Evolutionary conservation across 92 coral and sea anemone species (phyloP).

Genomic region (Anthopleura xanthogrammica): DNA sequence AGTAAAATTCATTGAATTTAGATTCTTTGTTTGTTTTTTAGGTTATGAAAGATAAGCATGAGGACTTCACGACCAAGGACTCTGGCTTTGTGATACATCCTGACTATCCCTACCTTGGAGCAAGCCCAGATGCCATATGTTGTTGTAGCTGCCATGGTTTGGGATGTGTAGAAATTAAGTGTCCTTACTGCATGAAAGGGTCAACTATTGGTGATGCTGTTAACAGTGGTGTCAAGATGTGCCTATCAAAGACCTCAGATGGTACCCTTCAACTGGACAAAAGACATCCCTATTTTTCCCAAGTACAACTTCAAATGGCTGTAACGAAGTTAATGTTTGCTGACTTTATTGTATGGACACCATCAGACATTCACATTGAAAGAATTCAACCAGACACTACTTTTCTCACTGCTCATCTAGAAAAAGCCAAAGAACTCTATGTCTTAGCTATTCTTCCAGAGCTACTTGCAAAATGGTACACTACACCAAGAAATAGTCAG

Average conservation of each 20-base stretch:
- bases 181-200: constrained; percentile 43
- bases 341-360: constrained; percentile 70
- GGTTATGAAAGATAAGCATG: constrained; percentile 48
- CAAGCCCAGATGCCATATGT: constrained; percentile 54
- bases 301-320: constrained; percentile 54
- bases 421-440: constrained; percentile 46
- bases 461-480: constrained; percentile 60
- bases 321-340: constrained; percentile 25
- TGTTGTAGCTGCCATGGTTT: constrained; percentile 53
- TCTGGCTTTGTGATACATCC: constrained; percentile 53
- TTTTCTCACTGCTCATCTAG: constrained; percentile 42
- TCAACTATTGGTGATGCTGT: constrained; percentile 20
- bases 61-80: constrained; percentile 37
- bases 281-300: constrained; percentile 55
- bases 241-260: constrained; percentile 10
- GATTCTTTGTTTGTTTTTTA: too few relatives aligned
- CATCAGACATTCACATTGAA: constrained; percentile 43
- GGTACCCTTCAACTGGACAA: constrained; percentile 13
- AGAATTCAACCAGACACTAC: constrained; percentile 37
- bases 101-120: constrained; percentile 58
- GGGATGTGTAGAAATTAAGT: constrained; percentile 56
- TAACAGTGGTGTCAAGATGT: neutral
- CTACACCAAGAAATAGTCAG: constrained; percentile 8
- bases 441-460: constrained; percentile 56
- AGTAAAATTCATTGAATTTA: too few relatives aligned